Conservation (phyloP, 2,797 vertebrate species). For the Heliangelus exortis region DNA sequence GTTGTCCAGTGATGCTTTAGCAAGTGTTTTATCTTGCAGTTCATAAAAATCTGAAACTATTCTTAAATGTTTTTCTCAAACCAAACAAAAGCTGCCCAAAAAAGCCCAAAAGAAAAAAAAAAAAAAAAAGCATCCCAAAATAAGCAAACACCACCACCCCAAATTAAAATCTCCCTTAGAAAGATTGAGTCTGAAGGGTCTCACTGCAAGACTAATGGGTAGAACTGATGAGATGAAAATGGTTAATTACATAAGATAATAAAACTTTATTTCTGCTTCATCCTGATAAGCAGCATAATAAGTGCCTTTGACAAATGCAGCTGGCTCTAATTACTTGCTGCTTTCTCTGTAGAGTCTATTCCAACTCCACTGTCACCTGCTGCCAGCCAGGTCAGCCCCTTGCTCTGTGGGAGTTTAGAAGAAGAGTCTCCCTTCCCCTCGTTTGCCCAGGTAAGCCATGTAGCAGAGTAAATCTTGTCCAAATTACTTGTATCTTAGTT, state of each 20-base stretch:
- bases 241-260: neutral
- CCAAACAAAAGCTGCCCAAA: neutral
- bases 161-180: neutral
- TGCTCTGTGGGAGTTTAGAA: conserved; percentile 85
- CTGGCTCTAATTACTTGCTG: neutral
- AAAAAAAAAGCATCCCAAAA: accelerated
- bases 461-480: neutral
- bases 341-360: conserved; percentile 81
- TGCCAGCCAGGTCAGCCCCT: conserved; percentile 75
- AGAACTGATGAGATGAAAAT: neutral
- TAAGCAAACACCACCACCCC: neutral
- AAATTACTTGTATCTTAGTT: neutral
- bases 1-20: neutral
- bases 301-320: neutral
- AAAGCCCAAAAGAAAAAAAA: neutral
- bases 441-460: conserved; percentile 91
- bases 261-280: neutral
- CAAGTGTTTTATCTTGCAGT: neutral
- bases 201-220: neutral
- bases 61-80: neutral
- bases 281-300: neutral
- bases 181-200: neutral
- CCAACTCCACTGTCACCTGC: conserved; percentile 81
- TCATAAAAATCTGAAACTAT: neutral
- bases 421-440: conserved; percentile 93